phyloP scores from a whole-genome alignment of 2,888 invertebrate species.

The Adelognathus sp. region DNA sequence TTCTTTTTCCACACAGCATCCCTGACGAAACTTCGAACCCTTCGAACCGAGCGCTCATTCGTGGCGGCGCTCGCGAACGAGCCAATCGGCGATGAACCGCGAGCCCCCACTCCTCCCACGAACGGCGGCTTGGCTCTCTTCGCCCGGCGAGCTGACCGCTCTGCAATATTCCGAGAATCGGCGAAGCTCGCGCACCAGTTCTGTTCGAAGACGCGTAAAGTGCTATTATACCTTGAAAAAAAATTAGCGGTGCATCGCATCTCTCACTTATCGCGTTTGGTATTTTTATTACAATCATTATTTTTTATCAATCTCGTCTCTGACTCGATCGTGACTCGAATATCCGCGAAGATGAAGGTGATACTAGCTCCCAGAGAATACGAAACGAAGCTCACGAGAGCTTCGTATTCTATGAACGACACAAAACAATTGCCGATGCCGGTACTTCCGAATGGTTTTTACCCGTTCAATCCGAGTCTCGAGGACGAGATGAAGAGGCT shows the following conservation, averaged over 20 bases:
- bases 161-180: conserved; percentile 10
- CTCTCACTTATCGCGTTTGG: background rate
- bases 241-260: background rate
- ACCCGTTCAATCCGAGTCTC: conserved; percentile 74
- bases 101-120: no score
- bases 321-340: background rate
- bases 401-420: no score
- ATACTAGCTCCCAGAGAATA: conserved; percentile 50
- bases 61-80: background rate
- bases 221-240: background rate
- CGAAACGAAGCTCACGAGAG: no score
- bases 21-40: background rate
- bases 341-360: conserved; percentile 48
- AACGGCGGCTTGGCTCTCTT: no score
- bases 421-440: conserved; percentile 64
- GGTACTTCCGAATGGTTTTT: conserved; percentile 66
- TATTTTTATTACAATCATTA: background rate
- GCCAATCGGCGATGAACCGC: background rate
- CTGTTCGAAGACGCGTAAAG: conserved; percentile 30
- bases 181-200: conserved; percentile 24
- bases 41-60: background rate
- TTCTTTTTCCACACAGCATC: background rate
- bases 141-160: background rate
- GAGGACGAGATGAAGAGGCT: conserved; percentile 74
- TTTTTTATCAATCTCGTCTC: background rate